Evolutionary conservation across 2,888 invertebrate species (phyloP), one percentile per base, ranked within the genome.

Genomic region (Polietes domitor): DNA sequence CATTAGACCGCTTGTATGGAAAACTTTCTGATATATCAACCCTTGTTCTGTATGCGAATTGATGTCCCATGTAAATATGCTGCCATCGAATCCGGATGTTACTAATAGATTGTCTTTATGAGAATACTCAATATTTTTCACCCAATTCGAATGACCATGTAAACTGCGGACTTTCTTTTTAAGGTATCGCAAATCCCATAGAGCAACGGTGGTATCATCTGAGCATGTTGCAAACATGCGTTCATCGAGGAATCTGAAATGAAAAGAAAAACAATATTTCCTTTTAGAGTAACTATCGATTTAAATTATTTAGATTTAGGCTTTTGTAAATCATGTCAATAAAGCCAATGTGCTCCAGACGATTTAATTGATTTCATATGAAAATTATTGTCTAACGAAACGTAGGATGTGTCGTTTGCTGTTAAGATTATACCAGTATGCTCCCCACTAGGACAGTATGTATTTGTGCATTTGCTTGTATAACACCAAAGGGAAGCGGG

Each of bases 81-180:
- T 96, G 15, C 98, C 98, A 92, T 98, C 98, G 90, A 98, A 96
- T 0, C 97, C 98, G 0, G 98, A 98, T 0, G 98, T 98, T 15
- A 98, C 95, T 80, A 98, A 93, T 9, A 97, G 93, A 85, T 96
- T 96, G 89, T 97, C 96, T 89, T 95, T 95, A 24, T 95, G 94
- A 37, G 97, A 97, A 92, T 97, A 98, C 91, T 98, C 98, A 86
- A 98, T 97, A 92, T 98, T 98, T 92, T 98, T 98, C 65, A 97
- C 98, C 98, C 98, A 98, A 92, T 97, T 98, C 0, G 96, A 96
- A 92, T 98, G 98, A 0, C 98, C 98, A 83, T 95, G 94, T 10
- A 98, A 93, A 15, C 95, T 95, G 81, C 96, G 94, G 80, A 97
- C 95, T 89, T 95, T 95, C 78, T 94, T 94, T 88, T 95, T 96